Conservation (phyloP, 2,888 invertebrate genomes). For the Heliconius sara region DNA sequence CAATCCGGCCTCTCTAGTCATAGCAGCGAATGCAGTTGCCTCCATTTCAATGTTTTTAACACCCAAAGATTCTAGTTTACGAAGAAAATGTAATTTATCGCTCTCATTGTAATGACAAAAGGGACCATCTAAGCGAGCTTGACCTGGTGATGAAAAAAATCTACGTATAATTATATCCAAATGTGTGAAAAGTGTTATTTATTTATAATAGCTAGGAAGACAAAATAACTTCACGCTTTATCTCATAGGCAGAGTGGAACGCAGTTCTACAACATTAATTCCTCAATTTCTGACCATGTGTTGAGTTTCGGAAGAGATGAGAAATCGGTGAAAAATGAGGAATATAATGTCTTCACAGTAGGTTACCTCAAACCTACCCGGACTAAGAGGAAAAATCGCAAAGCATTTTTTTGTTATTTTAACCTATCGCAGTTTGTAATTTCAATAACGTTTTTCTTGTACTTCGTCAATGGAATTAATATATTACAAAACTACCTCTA, state of each 20-base stretch:
- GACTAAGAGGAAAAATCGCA: not conserved
- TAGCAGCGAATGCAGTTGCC: constrained; percentile 88
- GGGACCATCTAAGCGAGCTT: constrained; percentile 90
- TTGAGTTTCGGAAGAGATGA: not conserved
- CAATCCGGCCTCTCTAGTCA: constrained; percentile 86
- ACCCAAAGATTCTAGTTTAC: constrained; percentile 76
- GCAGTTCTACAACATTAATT: too few relatives aligned
- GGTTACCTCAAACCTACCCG: not conserved
- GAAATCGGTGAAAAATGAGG: too few relatives aligned
- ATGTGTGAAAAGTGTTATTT: not conserved
- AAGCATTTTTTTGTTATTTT: too few relatives aligned
- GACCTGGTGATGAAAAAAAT: constrained; percentile 78
- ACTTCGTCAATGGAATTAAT: not conserved
- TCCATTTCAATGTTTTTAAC: constrained; percentile 93
- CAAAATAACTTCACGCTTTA: not conserved
- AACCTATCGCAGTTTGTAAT: too few relatives aligned
- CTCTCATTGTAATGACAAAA: constrained; percentile 86
- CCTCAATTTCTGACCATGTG: not conserved
- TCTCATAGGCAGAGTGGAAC: too few relatives aligned
- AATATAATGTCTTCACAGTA: not conserved
- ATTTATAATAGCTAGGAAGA: not conserved
- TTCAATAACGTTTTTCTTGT: too few relatives aligned
- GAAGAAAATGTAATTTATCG: constrained; percentile 86
- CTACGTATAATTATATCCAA: not conserved
- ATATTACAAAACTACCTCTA: constrained; percentile 80